phyloP scores from a whole-genome alignment of 1,140 invertebrate genomes.

The Drosophila melanogaster region Release_6_plus_ISO1_MT NT_033779.5:1558001-1558500 shows the following conservation, averaged over 20 bases:
- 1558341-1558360: constrained; percentile 45
- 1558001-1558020: constrained; percentile 7
- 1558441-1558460: constrained; percentile 68
- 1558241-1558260: constrained; percentile 44
- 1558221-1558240: constrained; percentile 27
- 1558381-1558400: constrained; percentile 64
- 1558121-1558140: neutral
- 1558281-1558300: constrained; percentile 33
- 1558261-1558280: constrained; percentile 48
- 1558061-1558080: neutral
- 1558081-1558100: neutral
- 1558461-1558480: constrained; percentile 47
- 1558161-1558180: neutral
- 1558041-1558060: constrained; percentile 1
- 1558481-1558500: constrained; percentile 49
- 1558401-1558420: constrained; percentile 71
- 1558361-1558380: constrained; percentile 47
- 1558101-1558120: neutral
- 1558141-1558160: neutral
- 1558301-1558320: constrained; percentile 47
- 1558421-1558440: constrained; percentile 78
- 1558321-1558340: constrained; percentile 40
- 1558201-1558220: constrained; percentile 14
- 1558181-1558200: neutral
- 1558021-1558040: constrained; percentile 24